These are phyloP conservation scores for Haemorhous mexicanus DNA, from an alignment of 2,113 vertebrate species.

Conservation along the genomic window DNA sequence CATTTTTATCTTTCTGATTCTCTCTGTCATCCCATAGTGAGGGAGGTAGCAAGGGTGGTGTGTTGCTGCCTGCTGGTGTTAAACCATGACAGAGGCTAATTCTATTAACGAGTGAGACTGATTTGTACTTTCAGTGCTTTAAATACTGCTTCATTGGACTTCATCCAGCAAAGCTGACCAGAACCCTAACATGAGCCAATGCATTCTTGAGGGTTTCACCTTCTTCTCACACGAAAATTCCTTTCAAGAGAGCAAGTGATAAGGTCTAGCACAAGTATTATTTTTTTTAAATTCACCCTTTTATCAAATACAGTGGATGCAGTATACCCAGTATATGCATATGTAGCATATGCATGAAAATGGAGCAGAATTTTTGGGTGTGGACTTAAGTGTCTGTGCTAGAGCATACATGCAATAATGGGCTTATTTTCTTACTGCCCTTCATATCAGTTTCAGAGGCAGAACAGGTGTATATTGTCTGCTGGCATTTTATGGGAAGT, in stretches of 20 bases:
- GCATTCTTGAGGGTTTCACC: neutral
- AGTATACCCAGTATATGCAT: neutral
- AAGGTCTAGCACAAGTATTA: neutral
- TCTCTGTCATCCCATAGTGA: neutral
- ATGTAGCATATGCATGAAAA: neutral
- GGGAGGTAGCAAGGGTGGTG: neutral
- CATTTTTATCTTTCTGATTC: neutral
- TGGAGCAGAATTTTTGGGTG: neutral
- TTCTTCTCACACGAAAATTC: neutral
- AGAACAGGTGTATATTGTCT: neutral
- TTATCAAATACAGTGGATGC: neutral
- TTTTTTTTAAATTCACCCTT: neutral
- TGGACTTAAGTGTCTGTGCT: neutral
- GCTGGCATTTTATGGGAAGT: neutral
- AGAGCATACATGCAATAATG: neutral
- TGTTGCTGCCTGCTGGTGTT: neutral
- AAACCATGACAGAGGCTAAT: rapidly evolving
- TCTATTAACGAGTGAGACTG: neutral
- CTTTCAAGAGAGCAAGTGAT: neutral
- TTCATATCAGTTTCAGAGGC: neutral
- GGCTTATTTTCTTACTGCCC: neutral
- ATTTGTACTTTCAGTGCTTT: neutral
- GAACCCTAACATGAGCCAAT: neutral
- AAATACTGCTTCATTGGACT: neutral
- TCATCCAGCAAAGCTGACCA: neutral